Evolutionary conservation across 2,797 vertebrate genomes (phyloP).

Genomic region (Psittacula derbiana): DNA sequence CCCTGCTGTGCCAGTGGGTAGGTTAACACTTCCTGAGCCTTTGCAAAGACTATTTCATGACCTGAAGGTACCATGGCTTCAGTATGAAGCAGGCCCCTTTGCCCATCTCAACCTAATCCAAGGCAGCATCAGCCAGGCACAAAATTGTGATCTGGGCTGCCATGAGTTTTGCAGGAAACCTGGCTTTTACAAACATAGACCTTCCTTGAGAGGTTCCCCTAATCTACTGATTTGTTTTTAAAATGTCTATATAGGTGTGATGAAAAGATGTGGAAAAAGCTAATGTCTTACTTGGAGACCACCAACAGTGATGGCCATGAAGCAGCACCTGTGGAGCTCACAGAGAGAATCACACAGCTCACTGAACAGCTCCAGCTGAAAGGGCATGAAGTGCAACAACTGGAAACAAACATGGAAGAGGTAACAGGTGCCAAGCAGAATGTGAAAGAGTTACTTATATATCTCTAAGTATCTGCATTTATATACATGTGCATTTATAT

Average conservation of each 20-base stretch:
- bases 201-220: neutral
- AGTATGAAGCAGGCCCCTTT: neutral
- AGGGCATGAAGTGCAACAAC: slow-evolving; percentile 66
- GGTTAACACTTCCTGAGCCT: neutral
- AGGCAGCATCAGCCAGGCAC: fast-evolving
- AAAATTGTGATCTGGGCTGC: neutral
- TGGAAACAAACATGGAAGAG: slow-evolving; percentile 74
- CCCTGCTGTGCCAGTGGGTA: slow-evolving; percentile 85
- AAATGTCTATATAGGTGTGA: slow-evolving; percentile 76
- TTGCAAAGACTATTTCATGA: neutral
- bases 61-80: neutral
- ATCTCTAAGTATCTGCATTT: neutral
- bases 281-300: slow-evolving; percentile 76
- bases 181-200: neutral
- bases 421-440: slow-evolving; percentile 44
- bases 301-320: slow-evolving; percentile 66
- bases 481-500: fast-evolving
- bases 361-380: slow-evolving; percentile 82
- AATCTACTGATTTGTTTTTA: neutral
- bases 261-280: slow-evolving; percentile 77
- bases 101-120: neutral
- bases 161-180: neutral
- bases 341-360: slow-evolving; percentile 74
- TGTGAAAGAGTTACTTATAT: neutral
- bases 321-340: slow-evolving; percentile 72